Evolutionary conservation across 23 tunicate genomes (phyloP).

Genomic region (Styela clava): DNA sequence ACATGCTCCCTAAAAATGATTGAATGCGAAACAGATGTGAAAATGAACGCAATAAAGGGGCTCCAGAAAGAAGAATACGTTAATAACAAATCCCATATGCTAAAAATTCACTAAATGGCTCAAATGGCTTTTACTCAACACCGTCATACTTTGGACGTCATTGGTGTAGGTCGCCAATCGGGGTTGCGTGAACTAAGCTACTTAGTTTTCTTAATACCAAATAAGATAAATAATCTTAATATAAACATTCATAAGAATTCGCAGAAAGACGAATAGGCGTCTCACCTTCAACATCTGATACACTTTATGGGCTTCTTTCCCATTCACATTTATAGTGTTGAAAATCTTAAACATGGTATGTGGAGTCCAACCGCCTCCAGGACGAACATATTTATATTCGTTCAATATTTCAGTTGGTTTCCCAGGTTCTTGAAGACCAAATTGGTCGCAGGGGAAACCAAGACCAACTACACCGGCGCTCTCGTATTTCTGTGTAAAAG

Average conservation of each 20-base stretch:
- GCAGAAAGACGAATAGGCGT: background rate
- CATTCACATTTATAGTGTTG: conserved; percentile 37
- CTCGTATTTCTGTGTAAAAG: background rate
- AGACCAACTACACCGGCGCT: conserved; percentile 25
- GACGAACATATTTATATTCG: conserved; percentile 37
- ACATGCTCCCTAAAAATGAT: conserved; percentile 31
- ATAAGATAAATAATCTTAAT: too few relatives aligned
- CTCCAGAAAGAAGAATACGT: too few relatives aligned
- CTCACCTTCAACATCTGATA: conserved; percentile 36
- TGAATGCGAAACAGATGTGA: too few relatives aligned
- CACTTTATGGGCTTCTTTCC: conserved; percentile 25
- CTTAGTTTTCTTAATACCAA: too few relatives aligned
- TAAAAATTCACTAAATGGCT: too few relatives aligned
- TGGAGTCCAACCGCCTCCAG: conserved; percentile 40
- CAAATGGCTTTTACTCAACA: too few relatives aligned
- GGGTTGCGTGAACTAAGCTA: too few relatives aligned
- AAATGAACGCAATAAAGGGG: too few relatives aligned
- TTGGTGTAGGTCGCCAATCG: too few relatives aligned
- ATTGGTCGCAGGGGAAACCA: conserved; percentile 48
- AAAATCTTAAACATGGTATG: conserved; percentile 32
- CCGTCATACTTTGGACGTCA: too few relatives aligned
- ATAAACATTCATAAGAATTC: too few relatives aligned
- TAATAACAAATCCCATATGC: too few relatives aligned
- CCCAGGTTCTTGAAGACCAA: conserved; percentile 49
- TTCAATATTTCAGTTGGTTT: conserved; percentile 13